Evolutionary conservation across 2,888 invertebrate genomes (phyloP), one percentile per base, ranked within the genome.

Genomic region (Allacma fusca): DNA sequence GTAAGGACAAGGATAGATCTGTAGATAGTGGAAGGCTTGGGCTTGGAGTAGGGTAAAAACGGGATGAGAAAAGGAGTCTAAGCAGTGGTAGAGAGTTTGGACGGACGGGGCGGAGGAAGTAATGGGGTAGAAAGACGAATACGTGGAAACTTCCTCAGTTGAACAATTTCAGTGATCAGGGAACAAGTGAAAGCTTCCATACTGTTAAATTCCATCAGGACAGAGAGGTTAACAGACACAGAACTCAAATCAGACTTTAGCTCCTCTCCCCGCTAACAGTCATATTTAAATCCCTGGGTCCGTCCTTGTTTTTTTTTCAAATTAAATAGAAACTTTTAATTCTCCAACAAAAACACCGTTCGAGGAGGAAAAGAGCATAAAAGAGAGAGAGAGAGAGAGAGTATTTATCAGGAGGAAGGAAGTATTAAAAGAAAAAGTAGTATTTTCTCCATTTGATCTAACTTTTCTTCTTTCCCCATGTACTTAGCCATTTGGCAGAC

Each of bases 121-220:
- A 50, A 40, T 68, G 50, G 65, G 77, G 70, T 70, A 70, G 71
- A 65, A 68, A 69, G 34, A 40, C 26, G 65, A 19, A 19, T 23
- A 16, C n/a, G n/a, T 7, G 4, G 24, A 59, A 59, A 40, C 13
- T 1, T 59, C 26, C 72, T 62, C 62, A 62, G 72, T 62, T 50
- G 59, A 74, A 65, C 65, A 40, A 28, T 23, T 40, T n/a, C 65
- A 24, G 65, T 71, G 24, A 65, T 59, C 64, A 21, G 62, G n/a
- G 59, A 34, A 7, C 50, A 50, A 50, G 50, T 50, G 50, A 50
- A 50, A 50, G 50, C 19, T 19, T 50, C 50, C 50, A 50, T 50
- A 50, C 50, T 5, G 50, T 50, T 40, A 40, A 40, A 40, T 40
- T 50, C 50, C n/a, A 50, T 50, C 1, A 13, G 50, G 50, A 50